Base-by-base conservation (phyloP, 2,797 vertebrate genomes). In the Acipenser ruthenus region DNA sequence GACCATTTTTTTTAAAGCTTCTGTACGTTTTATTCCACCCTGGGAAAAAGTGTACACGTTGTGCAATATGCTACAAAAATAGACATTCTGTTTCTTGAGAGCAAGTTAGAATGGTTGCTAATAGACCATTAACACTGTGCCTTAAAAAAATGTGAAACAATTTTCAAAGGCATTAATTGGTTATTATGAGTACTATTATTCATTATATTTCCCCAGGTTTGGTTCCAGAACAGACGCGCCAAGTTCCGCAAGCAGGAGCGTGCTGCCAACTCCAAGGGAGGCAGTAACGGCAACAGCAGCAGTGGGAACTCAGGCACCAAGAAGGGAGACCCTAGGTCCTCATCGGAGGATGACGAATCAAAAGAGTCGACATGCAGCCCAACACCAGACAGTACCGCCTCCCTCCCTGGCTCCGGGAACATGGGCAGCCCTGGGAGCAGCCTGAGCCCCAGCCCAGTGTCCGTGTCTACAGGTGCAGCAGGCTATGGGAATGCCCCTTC, bases 281-380 rank as follows among this genome's bases (percentile, higher is more conserved):
- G 74, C 55, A 75, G 72, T 71, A 74, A 50, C 61, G 73, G 51
- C 70, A 78, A 78, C 7, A 77, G 78, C 70, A 66, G 68, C 0
- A 83, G 83, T 1, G 66, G 77, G 7, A 75, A 81, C 6, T 69
- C 80, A 0, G 82, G 82, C 7, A 83, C 89, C 77, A 96, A 96
- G 75, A 84, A 88, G 8, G 84, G 91, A 0, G 95, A 96, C 64
- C 77, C 84, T 0, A 89, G 93, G 50, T 94, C 93, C 63, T 95
- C 94, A 2, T 97, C 95, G 0, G 95, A 97, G 18, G 95, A 97
- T 2, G 95, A 98, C 3, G 95, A 98, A 72, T 95, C 93, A 73
- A 97, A 97, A 76, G 95, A 96, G 69, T 94, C 95, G 80, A 96
- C 91, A 77, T 97, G 95, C 87, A 97, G 94, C 84, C 93, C 93